A percentile compares a stretch with the other conserved stretches of the same genome.
These are phyloP conservation scores for Phaedon cochleariae DNA, from an alignment of 2,888 invertebrate species.

Conservation along the genomic window DNA sequence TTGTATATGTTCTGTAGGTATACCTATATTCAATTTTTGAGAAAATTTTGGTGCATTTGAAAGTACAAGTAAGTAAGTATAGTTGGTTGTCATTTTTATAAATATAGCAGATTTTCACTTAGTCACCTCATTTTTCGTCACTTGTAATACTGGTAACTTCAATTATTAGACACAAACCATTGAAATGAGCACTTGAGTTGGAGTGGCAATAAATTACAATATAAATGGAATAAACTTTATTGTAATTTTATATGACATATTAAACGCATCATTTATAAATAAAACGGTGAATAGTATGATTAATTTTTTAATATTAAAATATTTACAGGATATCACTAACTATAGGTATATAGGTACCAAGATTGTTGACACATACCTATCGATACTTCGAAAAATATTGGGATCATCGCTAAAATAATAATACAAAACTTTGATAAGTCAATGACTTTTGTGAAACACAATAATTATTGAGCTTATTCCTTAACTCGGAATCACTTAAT, in stretches of 20 bases:
- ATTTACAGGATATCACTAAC: slow-evolving; percentile 21
- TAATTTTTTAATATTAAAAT: slow-evolving; percentile 31
- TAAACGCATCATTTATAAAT: slow-evolving; percentile 52
- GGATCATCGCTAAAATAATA: background rate
- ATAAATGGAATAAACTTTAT: slow-evolving; percentile 45
- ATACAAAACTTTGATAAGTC: too few species aligned
- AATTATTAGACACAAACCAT: slow-evolving; percentile 22
- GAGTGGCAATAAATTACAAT: slow-evolving; percentile 43
- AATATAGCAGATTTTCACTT: slow-evolving; percentile 20
- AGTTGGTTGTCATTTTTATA: slow-evolving; percentile 27
- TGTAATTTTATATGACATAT: slow-evolving; percentile 55
- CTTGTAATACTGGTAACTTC: slow-evolving; percentile 16
- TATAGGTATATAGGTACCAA: too few species aligned
- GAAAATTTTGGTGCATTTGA: slow-evolving; percentile 42
- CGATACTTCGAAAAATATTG: background rate
- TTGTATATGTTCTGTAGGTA: background rate
- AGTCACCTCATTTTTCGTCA: slow-evolving; percentile 27
- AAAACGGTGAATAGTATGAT: slow-evolving; percentile 45
- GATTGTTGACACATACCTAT: too few species aligned
- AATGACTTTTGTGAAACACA: too few species aligned
- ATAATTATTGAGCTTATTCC: too few species aligned
- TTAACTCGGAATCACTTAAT: too few species aligned
- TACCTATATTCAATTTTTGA: background rate
- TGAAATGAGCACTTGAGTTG: slow-evolving; percentile 12
- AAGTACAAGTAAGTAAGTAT: slow-evolving; percentile 41